Evolutionary conservation across 2,888 invertebrate genomes (phyloP), one percentile per base, ranked within the genome.

Genomic region (Diaphora mendica): DNA sequence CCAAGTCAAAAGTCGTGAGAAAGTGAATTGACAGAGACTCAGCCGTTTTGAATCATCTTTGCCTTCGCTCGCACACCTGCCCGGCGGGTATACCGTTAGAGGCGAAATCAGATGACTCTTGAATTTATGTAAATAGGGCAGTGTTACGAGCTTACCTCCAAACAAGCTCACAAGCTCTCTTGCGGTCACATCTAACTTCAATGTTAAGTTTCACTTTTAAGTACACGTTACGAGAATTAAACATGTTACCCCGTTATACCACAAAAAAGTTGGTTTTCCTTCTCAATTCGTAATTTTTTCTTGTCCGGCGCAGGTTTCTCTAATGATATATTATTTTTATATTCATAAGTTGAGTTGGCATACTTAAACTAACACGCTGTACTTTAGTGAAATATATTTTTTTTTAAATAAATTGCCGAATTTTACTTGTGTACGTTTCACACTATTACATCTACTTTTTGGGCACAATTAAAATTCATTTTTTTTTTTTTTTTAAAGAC

Each of bases 81-180:
- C 73, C 69, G 73, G 65, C 70, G 64, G 75, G 79, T 79, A 75
- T 93, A 94, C 95, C 94, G 95, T 94, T 95, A 94, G 77, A 90
- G 82, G 92, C 92, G 93, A 94, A 93, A 93, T 92, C 92, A 86
- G 88, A 90, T 89, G 90, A 89, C 91, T 89, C 85, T 88, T 88
- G 82, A 89, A 89, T 89, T 88, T 89, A 89, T 89, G 91, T 85
- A 93, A 92, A 92, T 89, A 84, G 92, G 94, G 88, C 89, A 94
- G 90, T 92, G 90, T 87, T 88, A 92, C 93, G 77, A 84, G 80
- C 84, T 82, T 83, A 84, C 78, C 79, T 77, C 81, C 74, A 82
- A 79, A 84, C 75, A 77, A 76, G 80, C 79, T 67, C 64, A 68
- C 70, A 73, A 80, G 62, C 69, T 79, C 62, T 73, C 59, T 64